Conservation (phyloP, 2,888 invertebrate genomes). For the Ecliptopera silaceata region DNA sequence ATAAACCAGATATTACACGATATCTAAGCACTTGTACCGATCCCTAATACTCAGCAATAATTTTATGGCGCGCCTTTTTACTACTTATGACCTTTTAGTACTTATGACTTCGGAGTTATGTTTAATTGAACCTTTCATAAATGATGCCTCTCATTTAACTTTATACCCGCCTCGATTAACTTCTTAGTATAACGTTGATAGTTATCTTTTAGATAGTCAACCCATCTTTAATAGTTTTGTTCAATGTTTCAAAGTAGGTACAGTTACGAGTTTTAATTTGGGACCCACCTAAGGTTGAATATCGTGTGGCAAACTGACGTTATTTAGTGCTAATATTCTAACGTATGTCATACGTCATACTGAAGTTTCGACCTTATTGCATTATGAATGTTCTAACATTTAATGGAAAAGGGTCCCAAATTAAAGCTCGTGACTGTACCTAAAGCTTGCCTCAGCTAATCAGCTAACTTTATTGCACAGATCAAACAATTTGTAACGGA, state of each 20-base stretch:
- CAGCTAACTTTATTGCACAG: too few relatives aligned
- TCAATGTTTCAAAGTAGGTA: neutral
- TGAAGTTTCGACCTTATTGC: too few relatives aligned
- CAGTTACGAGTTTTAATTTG: too few relatives aligned
- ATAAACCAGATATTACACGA: conserved; percentile 38
- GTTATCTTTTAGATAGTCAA: neutral
- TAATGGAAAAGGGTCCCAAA: too few relatives aligned
- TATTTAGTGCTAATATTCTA: too few relatives aligned
- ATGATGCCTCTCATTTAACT: conserved; percentile 30
- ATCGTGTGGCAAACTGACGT: too few relatives aligned
- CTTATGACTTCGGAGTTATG: conserved; percentile 32
- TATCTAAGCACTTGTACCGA: conserved; percentile 36
- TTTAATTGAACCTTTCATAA: conserved; percentile 27
- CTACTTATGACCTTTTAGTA: conserved; percentile 34
- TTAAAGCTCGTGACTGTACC: too few relatives aligned
- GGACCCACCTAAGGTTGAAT: too few relatives aligned
- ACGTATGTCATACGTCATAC: too few relatives aligned
- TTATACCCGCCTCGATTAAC: neutral
- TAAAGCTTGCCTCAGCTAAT: too few relatives aligned
- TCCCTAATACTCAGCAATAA: conserved; percentile 39
- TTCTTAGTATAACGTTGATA: neutral
- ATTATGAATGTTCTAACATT: too few relatives aligned
- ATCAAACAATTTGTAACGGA: too few relatives aligned
- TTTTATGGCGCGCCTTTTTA: conserved; percentile 35
- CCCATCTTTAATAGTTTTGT: conserved; percentile 4